These are phyloP conservation scores for Echinops telfairi DNA, from an alignment of 2,113 vertebrate species.

Conservation along the genomic window DNA sequence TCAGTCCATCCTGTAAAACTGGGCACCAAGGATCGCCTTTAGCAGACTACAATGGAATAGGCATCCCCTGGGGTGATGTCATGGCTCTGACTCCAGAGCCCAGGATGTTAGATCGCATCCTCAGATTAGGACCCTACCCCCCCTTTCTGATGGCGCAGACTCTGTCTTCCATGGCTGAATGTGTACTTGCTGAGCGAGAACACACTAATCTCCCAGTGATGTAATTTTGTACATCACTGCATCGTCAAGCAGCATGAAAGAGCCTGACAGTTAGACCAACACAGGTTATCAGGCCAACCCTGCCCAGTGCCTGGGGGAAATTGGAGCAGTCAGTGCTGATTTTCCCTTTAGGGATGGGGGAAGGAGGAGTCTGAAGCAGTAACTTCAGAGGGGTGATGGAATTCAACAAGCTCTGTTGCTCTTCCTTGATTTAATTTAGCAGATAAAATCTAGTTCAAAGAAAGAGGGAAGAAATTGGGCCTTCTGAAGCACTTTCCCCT, in stretches of 20 bases:
- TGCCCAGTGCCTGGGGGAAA: not conserved
- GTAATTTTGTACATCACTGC: not conserved
- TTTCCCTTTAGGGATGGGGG: not conserved
- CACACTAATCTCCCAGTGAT: slow-evolving; percentile 22
- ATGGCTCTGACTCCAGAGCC: not conserved
- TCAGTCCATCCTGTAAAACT: not conserved
- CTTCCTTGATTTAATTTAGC: not conserved
- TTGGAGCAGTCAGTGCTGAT: not conserved
- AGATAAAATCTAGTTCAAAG: not conserved
- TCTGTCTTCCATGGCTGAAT: slow-evolving; percentile 36
- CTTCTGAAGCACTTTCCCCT: not conserved
- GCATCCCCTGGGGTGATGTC: not conserved
- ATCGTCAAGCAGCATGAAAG: not conserved
- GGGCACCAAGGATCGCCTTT: not conserved
- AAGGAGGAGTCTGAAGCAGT: not conserved
- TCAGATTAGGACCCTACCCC: not conserved
- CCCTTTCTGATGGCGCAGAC: slow-evolving; percentile 41
- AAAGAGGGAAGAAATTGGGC: not conserved
- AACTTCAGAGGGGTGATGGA: not conserved
- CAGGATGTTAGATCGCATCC: not conserved
- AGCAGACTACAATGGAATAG: not conserved
- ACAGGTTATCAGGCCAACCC: not conserved
- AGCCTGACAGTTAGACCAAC: not conserved
- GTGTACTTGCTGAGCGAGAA: slow-evolving; percentile 54
- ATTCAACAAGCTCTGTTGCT: not conserved